phyloP scores from a whole-genome alignment of 1,140 invertebrate species.

The Lucilia sericata region DNA sequence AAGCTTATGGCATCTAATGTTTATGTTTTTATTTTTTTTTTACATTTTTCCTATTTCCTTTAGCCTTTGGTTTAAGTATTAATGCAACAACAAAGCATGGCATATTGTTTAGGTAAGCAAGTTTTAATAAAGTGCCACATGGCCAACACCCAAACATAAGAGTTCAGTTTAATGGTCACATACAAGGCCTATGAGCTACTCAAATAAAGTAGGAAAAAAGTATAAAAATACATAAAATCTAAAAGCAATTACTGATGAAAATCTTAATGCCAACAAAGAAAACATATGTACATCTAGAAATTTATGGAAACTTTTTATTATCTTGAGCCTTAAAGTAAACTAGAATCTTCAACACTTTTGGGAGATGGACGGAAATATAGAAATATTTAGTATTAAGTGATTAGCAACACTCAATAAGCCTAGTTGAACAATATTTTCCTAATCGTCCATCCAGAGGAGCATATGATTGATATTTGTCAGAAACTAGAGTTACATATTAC shows the following conservation, averaged over 20 bases:
- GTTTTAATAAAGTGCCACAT: constrained; percentile 15
- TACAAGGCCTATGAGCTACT: not conserved
- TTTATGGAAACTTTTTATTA: too few relatives aligned
- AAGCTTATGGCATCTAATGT: constrained; percentile 18
- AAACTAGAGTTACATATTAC: too few relatives aligned
- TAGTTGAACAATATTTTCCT: too few relatives aligned
- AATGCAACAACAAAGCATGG: constrained; percentile 9
- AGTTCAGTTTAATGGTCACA: not conserved
- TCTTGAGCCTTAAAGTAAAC: too few relatives aligned
- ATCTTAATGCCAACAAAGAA: not conserved
- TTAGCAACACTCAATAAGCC: too few relatives aligned
- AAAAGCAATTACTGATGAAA: constrained; percentile 26
- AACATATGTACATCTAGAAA: too few relatives aligned
- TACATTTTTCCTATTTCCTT: not conserved
- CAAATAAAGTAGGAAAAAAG: not conserved
- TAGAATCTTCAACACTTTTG: too few relatives aligned
- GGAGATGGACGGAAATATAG: too few relatives aligned
- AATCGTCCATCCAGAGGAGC: too few relatives aligned
- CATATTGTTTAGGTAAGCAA: constrained; percentile 8
- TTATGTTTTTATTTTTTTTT: not conserved
- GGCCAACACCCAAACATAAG: not conserved
- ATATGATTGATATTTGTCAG: too few relatives aligned
- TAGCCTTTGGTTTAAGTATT: not conserved
- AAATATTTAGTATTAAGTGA: too few relatives aligned
- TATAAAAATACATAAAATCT: not conserved